These are phyloP conservation scores for Eretmocerus hayati DNA, from an alignment of 2,888 invertebrate genomes.

Conservation along the genomic window DNA sequence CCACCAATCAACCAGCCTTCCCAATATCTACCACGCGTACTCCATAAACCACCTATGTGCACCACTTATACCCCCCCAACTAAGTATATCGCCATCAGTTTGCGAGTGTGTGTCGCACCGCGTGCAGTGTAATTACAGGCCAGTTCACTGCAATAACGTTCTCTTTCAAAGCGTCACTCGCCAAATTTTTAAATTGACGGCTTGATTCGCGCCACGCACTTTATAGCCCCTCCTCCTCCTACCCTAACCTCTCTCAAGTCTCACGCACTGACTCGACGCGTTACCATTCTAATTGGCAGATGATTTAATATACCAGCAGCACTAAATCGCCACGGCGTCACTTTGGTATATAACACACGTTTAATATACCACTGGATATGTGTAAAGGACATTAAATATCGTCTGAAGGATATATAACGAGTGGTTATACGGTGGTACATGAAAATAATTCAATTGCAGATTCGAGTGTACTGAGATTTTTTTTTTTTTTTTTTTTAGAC, in stretches of 20 bases:
- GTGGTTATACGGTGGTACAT: constrained; percentile 2
- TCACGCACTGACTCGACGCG: not conserved
- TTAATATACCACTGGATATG: no score
- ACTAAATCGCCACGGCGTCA: no score
- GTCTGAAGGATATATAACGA: no score
- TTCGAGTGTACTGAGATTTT: not conserved
- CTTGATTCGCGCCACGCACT: constrained; percentile 10
- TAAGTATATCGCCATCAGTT: no score
- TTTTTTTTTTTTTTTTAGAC: not conserved
- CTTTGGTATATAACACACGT: no score
- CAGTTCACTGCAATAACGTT: constrained; percentile 7
- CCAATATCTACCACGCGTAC: no score
- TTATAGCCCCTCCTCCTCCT: not conserved
- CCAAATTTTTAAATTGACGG: constrained; percentile 21
- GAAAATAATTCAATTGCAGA: constrained; percentile 18
- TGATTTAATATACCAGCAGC: constrained; percentile 21
- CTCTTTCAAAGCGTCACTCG: constrained; percentile 11
- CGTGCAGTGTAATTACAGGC: no score
- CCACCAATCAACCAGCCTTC: not conserved
- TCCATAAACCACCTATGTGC: no score
- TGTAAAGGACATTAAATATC: no score
- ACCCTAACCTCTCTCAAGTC: not conserved
- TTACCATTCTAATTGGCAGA: constrained; percentile 12
- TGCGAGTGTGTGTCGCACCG: no score
- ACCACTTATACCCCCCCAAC: no score